phyloP scores from a whole-genome alignment of 2,113 vertebrate species.

The Pitta sordida region DNA sequence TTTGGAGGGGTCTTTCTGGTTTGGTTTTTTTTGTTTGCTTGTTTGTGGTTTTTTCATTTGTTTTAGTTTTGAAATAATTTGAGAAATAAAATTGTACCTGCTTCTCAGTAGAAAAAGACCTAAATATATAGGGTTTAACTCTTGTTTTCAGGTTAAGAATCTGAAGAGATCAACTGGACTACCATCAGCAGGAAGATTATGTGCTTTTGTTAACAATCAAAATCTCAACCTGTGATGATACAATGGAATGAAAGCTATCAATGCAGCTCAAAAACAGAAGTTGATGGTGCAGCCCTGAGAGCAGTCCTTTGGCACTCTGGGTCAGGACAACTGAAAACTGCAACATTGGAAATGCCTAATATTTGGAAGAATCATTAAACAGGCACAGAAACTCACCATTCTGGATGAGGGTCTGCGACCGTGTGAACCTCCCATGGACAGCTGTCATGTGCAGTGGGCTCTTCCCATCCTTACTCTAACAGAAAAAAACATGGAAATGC shows the following conservation, averaged over 20 bases:
- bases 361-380: background rate
- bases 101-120: background rate
- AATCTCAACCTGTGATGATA: background rate
- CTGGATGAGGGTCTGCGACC: constrained; percentile 95
- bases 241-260: accelerated
- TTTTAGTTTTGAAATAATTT: background rate
- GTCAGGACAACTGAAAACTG: background rate
- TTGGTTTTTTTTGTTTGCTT: background rate
- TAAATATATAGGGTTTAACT: background rate
- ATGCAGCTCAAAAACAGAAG: background rate
- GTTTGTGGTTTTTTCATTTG: background rate
- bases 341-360: background rate
- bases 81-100: background rate
- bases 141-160: background rate
- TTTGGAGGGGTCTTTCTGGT: background rate
- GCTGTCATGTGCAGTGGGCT: constrained; percentile 96
- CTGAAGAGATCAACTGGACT: background rate
- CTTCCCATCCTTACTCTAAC: constrained; percentile 93
- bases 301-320: background rate
- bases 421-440: constrained; percentile 91
- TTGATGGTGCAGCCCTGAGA: background rate
- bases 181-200: background rate
- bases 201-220: background rate
- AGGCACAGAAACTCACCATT: constrained; percentile 80
- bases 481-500: background rate